phyloP scores from a whole-genome alignment of 2,113 vertebrate genomes.

The Planiliza haematocheilus region DNA sequence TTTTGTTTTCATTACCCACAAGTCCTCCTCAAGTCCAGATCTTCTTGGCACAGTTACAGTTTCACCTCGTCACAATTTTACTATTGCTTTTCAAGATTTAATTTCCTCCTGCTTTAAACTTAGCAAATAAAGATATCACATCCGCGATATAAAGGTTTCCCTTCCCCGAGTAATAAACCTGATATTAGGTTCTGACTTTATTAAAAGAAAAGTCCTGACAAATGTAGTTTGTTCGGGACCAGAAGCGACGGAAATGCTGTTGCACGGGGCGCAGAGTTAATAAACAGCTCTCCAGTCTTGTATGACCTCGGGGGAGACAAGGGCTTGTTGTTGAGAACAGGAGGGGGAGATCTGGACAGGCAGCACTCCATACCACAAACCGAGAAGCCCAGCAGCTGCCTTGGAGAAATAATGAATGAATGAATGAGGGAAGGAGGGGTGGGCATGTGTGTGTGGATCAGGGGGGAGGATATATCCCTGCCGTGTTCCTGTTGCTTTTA shows the following conservation, averaged over 20 bases:
- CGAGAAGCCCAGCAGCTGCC: slow-evolving; percentile 71
- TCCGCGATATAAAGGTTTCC: slow-evolving; percentile 10
- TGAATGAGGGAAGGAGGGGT: slow-evolving; percentile 31
- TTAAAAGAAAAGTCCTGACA: neutral
- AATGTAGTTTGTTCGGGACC: slow-evolving; percentile 5
- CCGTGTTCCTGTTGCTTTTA: no score
- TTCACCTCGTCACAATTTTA: no score
- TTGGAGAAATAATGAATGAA: slow-evolving; percentile 36
- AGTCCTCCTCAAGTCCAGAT: no score
- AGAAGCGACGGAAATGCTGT: slow-evolving; percentile 36
- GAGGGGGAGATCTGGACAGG: slow-evolving; percentile 10
- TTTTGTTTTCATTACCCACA: no score
- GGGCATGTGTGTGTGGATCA: neutral
- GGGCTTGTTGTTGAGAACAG: slow-evolving; percentile 57
- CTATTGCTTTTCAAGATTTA: no score
- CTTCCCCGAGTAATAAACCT: slow-evolving; percentile 15
- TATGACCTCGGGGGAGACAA: slow-evolving; percentile 59
- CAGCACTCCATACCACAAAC: slow-evolving; percentile 44
- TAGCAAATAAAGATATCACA: neutral
- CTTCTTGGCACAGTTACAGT: no score
- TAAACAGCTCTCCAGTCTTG: slow-evolving; percentile 38
- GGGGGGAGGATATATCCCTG: no score
- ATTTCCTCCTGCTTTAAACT: no score
- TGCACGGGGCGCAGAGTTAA: slow-evolving; percentile 40
- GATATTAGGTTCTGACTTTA: slow-evolving; percentile 38